phyloP scores from a whole-genome alignment of 1,140 invertebrate genomes.

The Drosophila oshimai region DNA sequence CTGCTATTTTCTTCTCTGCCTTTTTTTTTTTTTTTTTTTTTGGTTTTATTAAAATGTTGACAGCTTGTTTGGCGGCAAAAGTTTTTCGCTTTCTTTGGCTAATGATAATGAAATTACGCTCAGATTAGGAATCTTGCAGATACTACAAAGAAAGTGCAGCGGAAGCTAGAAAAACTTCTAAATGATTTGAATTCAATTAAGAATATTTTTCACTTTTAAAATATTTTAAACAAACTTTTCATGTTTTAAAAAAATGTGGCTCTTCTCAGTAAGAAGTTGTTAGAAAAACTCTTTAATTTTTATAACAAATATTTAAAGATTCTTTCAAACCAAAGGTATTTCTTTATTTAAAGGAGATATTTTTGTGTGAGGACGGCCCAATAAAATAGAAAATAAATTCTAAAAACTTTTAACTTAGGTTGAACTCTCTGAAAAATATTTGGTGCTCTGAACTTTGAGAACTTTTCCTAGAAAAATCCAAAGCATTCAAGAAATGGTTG shows the following conservation, averaged over 20 bases:
- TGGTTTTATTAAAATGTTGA: slow-evolving; percentile 62
- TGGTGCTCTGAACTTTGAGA: not conserved
- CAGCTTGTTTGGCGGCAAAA: slow-evolving; percentile 58
- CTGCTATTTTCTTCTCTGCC: slow-evolving; percentile 1
- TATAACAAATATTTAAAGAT: too few species aligned
- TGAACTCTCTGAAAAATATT: too few species aligned
- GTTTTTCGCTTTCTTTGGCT: slow-evolving; percentile 16
- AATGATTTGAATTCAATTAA: too few species aligned
- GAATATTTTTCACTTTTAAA: too few species aligned
- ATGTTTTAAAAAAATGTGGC: too few species aligned
- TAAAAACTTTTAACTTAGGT: too few species aligned
- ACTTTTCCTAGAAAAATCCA: not conserved
- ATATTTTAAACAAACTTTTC: not conserved
- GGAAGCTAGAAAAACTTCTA: not conserved
- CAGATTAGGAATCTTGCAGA: slow-evolving; percentile 10
- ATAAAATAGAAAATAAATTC: slow-evolving; percentile 16
- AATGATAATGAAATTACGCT: slow-evolving; percentile 42
- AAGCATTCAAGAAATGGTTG: not conserved
- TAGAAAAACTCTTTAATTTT: too few species aligned
- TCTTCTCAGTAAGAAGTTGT: too few species aligned
- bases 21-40: slow-evolving; percentile 14
- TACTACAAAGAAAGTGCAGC: not conserved
- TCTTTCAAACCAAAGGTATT: too few species aligned
- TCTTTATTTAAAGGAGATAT: too few species aligned
- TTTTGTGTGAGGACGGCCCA: not conserved